Percentiles rank a stretch among this genome's conserved stretches.
phyloP scores from a whole-genome alignment of 1,140 invertebrate genomes.

The Cyclina sinensis region DNA sequence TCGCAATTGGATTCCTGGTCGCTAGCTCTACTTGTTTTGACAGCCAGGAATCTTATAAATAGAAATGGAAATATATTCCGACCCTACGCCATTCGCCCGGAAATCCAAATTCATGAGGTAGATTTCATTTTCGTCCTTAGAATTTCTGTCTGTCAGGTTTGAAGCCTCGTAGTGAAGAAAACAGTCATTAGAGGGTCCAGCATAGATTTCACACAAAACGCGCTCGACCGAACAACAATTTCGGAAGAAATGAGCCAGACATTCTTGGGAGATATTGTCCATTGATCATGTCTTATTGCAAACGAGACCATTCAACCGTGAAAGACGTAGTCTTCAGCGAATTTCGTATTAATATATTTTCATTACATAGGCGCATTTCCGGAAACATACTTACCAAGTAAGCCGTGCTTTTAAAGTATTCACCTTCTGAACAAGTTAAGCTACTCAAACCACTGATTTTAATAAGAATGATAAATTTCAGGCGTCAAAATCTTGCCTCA shows the following conservation, averaged over 20 bases:
- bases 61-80: conserved; percentile 71
- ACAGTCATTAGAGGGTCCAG: conserved; percentile 60
- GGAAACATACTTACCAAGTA: no score
- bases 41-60: conserved; percentile 69
- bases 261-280: conserved; percentile 16
- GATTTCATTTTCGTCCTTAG: conserved; percentile 63
- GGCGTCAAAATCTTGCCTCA: no score
- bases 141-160: conserved; percentile 46
- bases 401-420: no score
- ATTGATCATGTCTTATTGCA: neutral
- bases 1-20: conserved; percentile 66
- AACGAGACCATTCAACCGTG: neutral
- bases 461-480: no score
- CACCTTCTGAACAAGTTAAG: no score
- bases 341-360: no score
- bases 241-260: conserved; percentile 34
- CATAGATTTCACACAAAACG: conserved; percentile 55
- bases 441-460: no score
- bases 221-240: conserved; percentile 53
- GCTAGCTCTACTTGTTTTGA: conserved; percentile 63
- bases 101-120: conserved; percentile 68
- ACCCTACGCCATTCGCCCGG: conserved; percentile 61
- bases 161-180: conserved; percentile 35
- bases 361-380: no score
- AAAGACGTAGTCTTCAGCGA: neutral